Evolutionary conservation across 1,140 invertebrate species (phyloP).

Genomic region (Heliconius congener): DNA sequence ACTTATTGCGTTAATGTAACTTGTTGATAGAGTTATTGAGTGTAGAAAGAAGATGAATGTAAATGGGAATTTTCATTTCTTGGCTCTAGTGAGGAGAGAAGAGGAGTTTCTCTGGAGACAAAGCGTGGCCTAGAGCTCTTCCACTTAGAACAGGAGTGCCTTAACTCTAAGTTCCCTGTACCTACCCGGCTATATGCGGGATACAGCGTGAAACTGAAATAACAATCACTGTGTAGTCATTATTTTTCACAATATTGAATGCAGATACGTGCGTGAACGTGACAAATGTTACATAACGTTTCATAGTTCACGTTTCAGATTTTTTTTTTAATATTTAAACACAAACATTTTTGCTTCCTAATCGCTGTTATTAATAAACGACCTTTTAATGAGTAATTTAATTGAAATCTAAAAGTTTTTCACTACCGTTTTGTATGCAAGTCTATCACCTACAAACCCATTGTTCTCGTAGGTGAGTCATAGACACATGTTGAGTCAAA

Average conservation of each 20-base stretch:
- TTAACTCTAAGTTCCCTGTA: no score
- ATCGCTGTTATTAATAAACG: neutral
- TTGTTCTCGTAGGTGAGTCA: no score
- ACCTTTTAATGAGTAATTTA: neutral
- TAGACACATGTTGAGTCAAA: no score
- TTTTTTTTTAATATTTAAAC: neutral
- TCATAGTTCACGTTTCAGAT: neutral
- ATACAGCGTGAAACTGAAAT: neutral
- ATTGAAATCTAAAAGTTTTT: neutral
- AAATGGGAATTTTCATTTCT: no score
- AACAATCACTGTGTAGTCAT: neutral
- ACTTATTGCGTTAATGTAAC: no score
- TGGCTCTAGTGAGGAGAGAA: no score
- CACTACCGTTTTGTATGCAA: neutral
- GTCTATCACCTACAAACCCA: neutral
- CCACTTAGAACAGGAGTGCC: no score
- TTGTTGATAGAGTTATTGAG: no score
- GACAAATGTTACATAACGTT: slow-evolving; percentile 1
- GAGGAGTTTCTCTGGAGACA: no score
- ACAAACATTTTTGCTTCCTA: neutral
- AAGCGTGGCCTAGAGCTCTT: no score
- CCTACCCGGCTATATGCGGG: no score
- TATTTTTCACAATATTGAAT: neutral
- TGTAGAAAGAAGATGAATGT: no score
- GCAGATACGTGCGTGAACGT: neutral